Evolutionary conservation across 92 coral and sea anemone species (phyloP).

Genomic region (Zoanthus solanderi): DNA sequence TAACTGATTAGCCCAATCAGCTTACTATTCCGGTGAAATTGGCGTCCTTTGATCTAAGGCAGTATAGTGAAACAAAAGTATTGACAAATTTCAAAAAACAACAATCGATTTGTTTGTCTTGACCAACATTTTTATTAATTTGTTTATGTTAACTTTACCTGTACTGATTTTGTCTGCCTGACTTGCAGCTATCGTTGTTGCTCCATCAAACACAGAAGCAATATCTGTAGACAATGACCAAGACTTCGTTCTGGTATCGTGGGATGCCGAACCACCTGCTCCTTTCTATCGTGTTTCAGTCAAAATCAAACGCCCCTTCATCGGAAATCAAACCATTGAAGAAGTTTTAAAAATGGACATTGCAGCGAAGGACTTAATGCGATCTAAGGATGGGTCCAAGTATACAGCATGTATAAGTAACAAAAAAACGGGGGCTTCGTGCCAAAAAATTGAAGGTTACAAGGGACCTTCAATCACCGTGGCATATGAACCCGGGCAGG

Average conservation of each 20-base stretch:
- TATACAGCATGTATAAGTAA: slow-evolving; percentile 13
- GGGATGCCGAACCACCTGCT: slow-evolving; percentile 34
- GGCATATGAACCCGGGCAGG: slow-evolving; percentile 24
- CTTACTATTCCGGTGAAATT: no score
- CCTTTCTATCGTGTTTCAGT: neutral
- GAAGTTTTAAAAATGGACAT: neutral
- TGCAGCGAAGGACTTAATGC: neutral
- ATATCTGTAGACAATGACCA: neutral
- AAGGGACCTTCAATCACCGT: neutral
- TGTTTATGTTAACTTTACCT: neutral
- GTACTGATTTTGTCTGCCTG: neutral
- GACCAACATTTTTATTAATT: neutral
- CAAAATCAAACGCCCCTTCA: slow-evolving; percentile 9
- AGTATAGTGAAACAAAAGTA: no score
- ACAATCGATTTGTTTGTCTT: neutral
- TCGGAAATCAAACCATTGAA: neutral
- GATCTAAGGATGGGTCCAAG: neutral
- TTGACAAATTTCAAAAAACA: no score
- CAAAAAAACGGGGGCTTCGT: slow-evolving; percentile 11
- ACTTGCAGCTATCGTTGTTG: neutral
- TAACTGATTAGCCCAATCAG: no score
- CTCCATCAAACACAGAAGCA: slow-evolving; percentile 27
- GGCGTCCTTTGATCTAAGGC: no score
- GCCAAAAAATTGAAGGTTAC: neutral
- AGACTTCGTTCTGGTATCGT: slow-evolving; percentile 20